Evolutionary conservation across 2,113 vertebrate species (phyloP).

Genomic region (Catharus bicknelli): DNA sequence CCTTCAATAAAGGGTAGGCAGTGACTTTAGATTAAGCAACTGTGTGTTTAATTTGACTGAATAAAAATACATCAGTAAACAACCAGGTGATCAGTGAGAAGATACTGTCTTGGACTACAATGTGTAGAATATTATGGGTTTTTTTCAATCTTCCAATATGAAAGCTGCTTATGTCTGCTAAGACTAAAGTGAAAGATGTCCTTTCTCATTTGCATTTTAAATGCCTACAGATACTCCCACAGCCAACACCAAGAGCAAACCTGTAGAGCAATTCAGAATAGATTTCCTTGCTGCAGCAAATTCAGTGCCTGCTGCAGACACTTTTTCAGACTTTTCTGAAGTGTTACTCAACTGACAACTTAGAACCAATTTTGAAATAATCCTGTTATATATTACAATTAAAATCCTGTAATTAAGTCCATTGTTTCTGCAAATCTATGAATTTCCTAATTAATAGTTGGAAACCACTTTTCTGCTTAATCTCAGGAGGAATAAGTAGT

Average conservation of each 20-base stretch:
- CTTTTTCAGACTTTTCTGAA: not conserved
- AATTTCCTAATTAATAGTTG: conserved; percentile 8
- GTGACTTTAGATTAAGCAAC: not conserved
- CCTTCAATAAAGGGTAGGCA: not conserved
- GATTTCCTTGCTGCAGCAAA: not conserved
- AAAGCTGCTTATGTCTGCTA: not conserved
- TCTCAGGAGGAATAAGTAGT: not conserved
- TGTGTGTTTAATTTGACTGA: not conserved
- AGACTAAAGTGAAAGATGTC: not conserved
- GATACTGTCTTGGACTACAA: not conserved
- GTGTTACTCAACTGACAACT: conserved; percentile 16
- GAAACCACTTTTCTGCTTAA: conserved; percentile 14
- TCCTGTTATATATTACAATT: not conserved
- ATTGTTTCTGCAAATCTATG: not conserved
- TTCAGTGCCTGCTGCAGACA: not conserved
- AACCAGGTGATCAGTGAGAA: not conserved
- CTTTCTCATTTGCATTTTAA: conserved; percentile 24
- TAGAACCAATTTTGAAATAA: not conserved
- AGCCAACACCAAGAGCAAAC: not conserved
- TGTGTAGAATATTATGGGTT: accelerated
- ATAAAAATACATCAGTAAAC: not conserved
- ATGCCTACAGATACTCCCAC: not conserved
- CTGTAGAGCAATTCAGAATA: conserved; percentile 10
- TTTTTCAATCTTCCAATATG: not conserved
- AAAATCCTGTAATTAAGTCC: not conserved